Evolutionary conservation across 1,140 invertebrate genomes (phyloP).

Genomic region (Sarcophaga peregrina): DNA sequence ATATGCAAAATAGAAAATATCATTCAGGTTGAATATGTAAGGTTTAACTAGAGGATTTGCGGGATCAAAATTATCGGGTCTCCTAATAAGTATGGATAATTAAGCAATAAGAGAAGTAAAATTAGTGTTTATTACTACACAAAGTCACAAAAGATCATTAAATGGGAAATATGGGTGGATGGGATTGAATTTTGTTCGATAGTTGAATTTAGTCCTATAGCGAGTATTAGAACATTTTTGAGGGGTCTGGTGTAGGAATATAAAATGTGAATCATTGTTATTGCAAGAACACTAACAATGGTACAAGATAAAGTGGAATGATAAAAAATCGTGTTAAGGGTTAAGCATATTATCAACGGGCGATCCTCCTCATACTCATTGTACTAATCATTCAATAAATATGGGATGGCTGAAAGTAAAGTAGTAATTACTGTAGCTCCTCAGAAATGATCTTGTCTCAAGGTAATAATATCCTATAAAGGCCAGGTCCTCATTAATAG

Average conservation of each 20-base stretch:
- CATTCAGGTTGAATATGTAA: not conserved
- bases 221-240: constrained; percentile 73
- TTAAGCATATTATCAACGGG: constrained; percentile 76
- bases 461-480: constrained; percentile 74
- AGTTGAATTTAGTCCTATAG: constrained; percentile 46
- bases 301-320: constrained; percentile 79
- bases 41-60: constrained; percentile 72
- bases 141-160: constrained; percentile 72
- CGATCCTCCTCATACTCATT: constrained; percentile 78
- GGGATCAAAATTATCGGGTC: constrained; percentile 77
- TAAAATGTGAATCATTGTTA: constrained; percentile 73
- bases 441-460: constrained; percentile 81
- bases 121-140: constrained; percentile 68
- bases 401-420: constrained; percentile 75
- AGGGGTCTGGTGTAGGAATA: too few species aligned
- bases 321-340: constrained; percentile 77
- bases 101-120: constrained; percentile 67
- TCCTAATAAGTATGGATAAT: constrained; percentile 71
- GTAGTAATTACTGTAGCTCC: constrained; percentile 78
- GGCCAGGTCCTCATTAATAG: not conserved
- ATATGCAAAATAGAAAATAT: not conserved
- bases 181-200: constrained; percentile 70
- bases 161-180: constrained; percentile 73
- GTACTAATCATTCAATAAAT: constrained; percentile 71
- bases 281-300: constrained; percentile 68